Evolutionary conservation across 1,140 invertebrate genomes (phyloP).

Genomic region (Lucilia sericata): DNA sequence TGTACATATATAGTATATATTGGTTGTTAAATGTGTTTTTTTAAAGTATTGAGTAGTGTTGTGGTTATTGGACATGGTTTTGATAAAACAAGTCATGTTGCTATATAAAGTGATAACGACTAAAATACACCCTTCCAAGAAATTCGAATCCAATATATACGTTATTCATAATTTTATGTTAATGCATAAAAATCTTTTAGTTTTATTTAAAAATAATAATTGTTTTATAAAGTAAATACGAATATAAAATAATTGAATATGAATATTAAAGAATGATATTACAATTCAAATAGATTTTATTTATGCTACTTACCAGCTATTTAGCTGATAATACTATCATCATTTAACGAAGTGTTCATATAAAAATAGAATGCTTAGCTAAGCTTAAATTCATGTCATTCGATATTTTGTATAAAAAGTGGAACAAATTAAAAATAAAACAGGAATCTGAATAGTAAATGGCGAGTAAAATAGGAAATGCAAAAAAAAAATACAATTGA

Average conservation of each 20-base stretch:
- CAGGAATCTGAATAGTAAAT: not conserved
- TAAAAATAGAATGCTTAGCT: slow-evolving; percentile 20
- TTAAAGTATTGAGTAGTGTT: slow-evolving; percentile 22
- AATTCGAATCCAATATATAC: too few relatives aligned
- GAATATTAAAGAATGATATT: too few relatives aligned
- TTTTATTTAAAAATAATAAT: too few relatives aligned
- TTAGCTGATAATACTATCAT: too few relatives aligned
- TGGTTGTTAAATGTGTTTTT: not conserved
- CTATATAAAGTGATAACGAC: not conserved
- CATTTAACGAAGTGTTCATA: too few relatives aligned
- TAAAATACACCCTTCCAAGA: too few relatives aligned
- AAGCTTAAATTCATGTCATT: slow-evolving; percentile 36
- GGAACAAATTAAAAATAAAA: not conserved
- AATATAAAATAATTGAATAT: too few relatives aligned
- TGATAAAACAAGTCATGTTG: not conserved
- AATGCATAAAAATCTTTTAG: too few relatives aligned
- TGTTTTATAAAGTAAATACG: too few relatives aligned
- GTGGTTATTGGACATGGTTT: slow-evolving; percentile 37
- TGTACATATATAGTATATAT: not conserved
- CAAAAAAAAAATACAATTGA: slow-evolving; percentile 36
- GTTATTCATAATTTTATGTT: too few relatives aligned
- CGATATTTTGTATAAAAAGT: not conserved
- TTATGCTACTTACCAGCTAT: too few relatives aligned
- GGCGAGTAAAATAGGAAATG: not conserved
- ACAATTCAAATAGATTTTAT: too few relatives aligned